phyloP scores from a whole-genome alignment of 2,797 vertebrate genomes.

The Cossypha caffra region DNA sequence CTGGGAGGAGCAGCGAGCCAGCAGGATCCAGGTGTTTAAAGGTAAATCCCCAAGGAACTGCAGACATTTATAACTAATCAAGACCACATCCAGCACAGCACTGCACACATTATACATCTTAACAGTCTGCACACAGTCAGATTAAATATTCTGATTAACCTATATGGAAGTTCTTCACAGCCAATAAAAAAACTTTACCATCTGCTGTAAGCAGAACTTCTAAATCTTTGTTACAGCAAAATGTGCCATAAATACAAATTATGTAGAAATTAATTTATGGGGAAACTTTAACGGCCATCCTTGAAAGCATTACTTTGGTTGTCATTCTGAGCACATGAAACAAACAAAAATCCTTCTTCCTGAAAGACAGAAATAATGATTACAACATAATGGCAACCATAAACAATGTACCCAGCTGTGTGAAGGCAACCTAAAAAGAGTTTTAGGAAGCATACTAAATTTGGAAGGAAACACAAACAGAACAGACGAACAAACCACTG shows the following conservation, averaged over 20 bases:
- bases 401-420: neutral
- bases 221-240: neutral
- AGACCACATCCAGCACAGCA: fast-evolving
- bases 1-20: neutral
- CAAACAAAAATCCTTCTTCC: neutral
- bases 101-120: neutral
- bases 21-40: neutral
- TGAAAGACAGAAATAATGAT: neutral
- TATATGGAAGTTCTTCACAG: neutral
- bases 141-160: neutral
- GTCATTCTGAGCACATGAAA: neutral
- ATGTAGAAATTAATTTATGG: neutral
- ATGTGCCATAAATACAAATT: neutral
- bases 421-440: neutral
- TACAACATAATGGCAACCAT: neutral
- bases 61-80: neutral
- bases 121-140: neutral
- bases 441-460: neutral
- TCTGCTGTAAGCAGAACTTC: neutral
- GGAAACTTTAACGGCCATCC: neutral
- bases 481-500: neutral
- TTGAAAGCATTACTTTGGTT: neutral
- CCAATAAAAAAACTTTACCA: neutral
- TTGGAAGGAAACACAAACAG: neutral
- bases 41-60: neutral